A percentile compares a stretch with the other conserved stretches of the same genome.
Evolutionary conservation across 2,113 vertebrate genomes (phyloP).

Genomic region (Paratilapia polleni): DNA sequence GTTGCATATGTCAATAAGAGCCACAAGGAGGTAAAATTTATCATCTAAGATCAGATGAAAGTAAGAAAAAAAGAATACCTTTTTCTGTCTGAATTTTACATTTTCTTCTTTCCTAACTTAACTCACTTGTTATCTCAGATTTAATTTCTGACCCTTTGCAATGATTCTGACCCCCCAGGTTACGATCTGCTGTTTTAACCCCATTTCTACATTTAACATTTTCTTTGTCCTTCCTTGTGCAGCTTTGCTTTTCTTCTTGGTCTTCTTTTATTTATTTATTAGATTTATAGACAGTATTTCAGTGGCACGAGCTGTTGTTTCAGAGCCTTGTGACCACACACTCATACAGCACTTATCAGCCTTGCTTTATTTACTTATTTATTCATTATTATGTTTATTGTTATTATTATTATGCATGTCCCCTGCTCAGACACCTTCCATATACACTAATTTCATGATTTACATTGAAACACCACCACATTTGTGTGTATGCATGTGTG

Average conservation of each 20-base stretch:
- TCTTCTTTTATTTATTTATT: not conserved
- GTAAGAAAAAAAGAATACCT: not conserved
- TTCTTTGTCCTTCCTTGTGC: not conserved
- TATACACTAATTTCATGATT: not conserved
- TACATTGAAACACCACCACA: not conserved
- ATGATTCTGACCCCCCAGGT: not conserved
- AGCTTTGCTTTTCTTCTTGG: not conserved
- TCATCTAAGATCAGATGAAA: not conserved
- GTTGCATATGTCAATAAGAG: not conserved
- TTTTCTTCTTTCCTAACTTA: not conserved
- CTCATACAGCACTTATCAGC: not conserved
- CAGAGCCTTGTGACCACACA: not conserved
- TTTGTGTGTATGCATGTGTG: not conserved
- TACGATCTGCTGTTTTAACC: not conserved
- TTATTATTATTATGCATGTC: not conserved
- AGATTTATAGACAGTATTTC: not conserved
- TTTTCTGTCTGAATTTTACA: not conserved
- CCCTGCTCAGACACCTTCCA: slow-evolving; percentile 12
- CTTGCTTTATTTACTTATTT: slow-evolving; percentile 23
- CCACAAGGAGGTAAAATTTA: not conserved
- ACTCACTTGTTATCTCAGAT: not conserved
- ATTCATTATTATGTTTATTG: slow-evolving; percentile 9
- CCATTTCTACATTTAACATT: not conserved
- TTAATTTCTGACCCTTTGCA: not conserved
- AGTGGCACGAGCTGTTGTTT: not conserved